Percentiles rank a stretch among this genome's conserved stretches.
Evolutionary conservation across 2,113 vertebrate genomes (phyloP).

Genomic region (Camelus bactrianus): DNA sequence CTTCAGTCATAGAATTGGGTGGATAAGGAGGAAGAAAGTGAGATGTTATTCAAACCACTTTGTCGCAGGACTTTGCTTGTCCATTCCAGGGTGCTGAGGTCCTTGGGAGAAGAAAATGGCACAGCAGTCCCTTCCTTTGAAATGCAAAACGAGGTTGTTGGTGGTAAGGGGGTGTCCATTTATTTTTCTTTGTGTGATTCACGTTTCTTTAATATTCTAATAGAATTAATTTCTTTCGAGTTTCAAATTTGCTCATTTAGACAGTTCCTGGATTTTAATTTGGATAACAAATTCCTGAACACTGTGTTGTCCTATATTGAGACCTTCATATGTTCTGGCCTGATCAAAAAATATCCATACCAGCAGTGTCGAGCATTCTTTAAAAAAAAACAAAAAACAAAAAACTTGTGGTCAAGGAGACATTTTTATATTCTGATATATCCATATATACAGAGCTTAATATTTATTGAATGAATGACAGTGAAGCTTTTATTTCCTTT

Average conservation of each 20-base stretch:
- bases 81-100: background rate
- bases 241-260: background rate
- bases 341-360: background rate
- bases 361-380: too few relatives aligned
- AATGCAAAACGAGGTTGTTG: background rate
- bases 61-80: background rate
- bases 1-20: background rate
- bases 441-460: background rate
- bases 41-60: background rate
- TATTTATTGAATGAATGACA: constrained; percentile 12
- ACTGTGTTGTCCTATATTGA: background rate
- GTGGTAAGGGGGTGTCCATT: background rate
- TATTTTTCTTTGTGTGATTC: background rate
- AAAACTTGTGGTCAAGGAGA: background rate
- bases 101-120: background rate
- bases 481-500: constrained; percentile 36
- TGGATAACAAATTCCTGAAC: background rate
- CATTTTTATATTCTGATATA: background rate
- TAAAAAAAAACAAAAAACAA: background rate
- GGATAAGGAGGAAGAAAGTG: background rate
- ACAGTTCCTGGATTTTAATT: constrained; percentile 29
- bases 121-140: background rate
- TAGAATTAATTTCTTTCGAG: constrained; percentile 1
- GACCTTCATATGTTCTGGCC: background rate
- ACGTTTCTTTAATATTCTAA: background rate